Evolutionary conservation across 2,888 invertebrate species (phyloP), one percentile per base, ranked within the genome.

Genomic region (Cancer borealis): DNA sequence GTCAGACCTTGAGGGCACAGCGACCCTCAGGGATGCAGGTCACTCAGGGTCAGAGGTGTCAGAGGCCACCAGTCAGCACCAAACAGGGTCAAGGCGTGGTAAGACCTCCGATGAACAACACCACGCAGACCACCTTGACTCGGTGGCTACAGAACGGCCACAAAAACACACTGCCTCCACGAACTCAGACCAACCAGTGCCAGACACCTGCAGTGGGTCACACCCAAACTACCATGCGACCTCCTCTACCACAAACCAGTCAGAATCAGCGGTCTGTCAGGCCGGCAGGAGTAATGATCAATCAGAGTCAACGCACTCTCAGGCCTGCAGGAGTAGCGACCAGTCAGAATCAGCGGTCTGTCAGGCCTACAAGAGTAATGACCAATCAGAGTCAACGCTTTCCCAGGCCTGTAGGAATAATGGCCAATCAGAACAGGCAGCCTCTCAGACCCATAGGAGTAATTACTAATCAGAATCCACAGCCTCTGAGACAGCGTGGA

Each of bases 71-170:
- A 21, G 91, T 5, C 17, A 3, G 30, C 39, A 39, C 12, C n/a
- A n/a, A 39, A 3, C 84, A 39, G 39, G 39, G 30, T 84, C 84
- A 84, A 17, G 39, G 84, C 0, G 10, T 8, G 84, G 30, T 84
- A 3, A 84, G 39, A 39, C 39, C 84, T 0, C 12, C 30, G 17
- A 14, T 10, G 84, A 84, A 30, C 3, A 30, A 1, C 39, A 84
- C 84, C 39, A 84, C 84, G 39, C 84, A 84, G 39, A 39, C 84
- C 39, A 84, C 30, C 39, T 39, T 84, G 17, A 84, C 26, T 39
- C 84, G 39, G n/a, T 84, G 84, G 84, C 84, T 84, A 17, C 84
- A 84, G 39, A 39, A 12, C 84, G 39, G 14, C 84, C 84, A 84
- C 39, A 84, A 73, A 73, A n/a, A 14, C 84, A 8, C 84, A 14